Percentiles rank a stretch among this genome's conserved stretches.
Conservation (phyloP, 1,140 invertebrate species). For the Habropoda laboriosa region DNA sequence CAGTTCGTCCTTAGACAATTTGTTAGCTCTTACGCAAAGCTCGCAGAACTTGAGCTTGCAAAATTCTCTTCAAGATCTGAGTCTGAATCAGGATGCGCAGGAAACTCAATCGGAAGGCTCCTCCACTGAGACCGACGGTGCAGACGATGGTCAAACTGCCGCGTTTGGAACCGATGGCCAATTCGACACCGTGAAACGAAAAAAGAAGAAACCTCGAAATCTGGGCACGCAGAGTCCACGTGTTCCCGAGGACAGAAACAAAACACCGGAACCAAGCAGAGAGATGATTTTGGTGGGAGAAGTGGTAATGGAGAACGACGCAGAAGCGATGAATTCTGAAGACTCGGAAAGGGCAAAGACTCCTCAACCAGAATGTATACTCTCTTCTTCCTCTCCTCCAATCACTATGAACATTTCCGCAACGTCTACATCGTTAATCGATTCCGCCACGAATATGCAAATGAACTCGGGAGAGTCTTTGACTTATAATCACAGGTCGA, state of each 20-base stretch:
- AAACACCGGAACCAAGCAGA: slow-evolving; percentile 81
- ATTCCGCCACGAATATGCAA: slow-evolving; percentile 32
- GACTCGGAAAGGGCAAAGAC: slow-evolving; percentile 84
- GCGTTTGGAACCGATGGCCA: slow-evolving; percentile 86
- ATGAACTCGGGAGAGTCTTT: slow-evolving; percentile 37
- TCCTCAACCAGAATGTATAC: slow-evolving; percentile 83
- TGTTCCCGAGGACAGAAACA: slow-evolving; percentile 79
- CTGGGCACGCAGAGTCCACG: slow-evolving; percentile 78
- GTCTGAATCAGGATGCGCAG: slow-evolving; percentile 71
- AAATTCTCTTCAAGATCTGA: slow-evolving; percentile 81
- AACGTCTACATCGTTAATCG: slow-evolving; percentile 13
- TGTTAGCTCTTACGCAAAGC: slow-evolving; percentile 83
- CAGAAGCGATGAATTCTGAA: slow-evolving; percentile 71
- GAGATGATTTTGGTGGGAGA: slow-evolving; percentile 71
- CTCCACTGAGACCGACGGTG: slow-evolving; percentile 89
- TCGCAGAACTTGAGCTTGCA: slow-evolving; percentile 79
- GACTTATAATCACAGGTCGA: slow-evolving; percentile 73
- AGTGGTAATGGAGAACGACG: slow-evolving; percentile 71
- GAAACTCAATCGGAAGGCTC: slow-evolving; percentile 85
- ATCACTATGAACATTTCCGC: slow-evolving; percentile 4
- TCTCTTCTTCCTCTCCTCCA: slow-evolving; percentile 57
- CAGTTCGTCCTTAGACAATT: slow-evolving; percentile 90
- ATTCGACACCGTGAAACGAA: slow-evolving; percentile 92
- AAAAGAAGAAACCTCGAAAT: slow-evolving; percentile 85
- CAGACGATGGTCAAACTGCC: slow-evolving; percentile 84